Conservation (phyloP, 2,797 vertebrate species). For the Tokudaia tokunoshimensis region DNA sequence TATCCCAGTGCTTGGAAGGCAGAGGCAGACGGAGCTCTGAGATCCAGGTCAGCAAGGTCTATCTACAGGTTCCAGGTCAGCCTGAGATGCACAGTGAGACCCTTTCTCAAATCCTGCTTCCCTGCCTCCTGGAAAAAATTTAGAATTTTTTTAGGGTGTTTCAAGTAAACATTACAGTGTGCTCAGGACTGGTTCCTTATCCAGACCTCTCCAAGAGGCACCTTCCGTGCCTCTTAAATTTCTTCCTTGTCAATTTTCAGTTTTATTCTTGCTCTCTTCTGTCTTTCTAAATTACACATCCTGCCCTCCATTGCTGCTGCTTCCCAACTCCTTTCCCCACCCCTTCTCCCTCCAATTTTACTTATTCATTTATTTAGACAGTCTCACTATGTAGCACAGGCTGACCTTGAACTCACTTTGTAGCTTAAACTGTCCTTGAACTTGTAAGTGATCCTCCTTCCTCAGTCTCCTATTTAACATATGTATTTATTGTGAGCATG, state of each 20-base stretch:
- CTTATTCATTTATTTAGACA: background rate
- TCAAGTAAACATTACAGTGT: background rate
- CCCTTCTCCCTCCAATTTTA: background rate
- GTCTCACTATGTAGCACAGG: background rate
- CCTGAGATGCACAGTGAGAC: background rate
- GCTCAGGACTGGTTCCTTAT: background rate
- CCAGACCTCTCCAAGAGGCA: background rate
- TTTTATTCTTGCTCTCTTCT: background rate
- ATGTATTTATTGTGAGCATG: background rate
- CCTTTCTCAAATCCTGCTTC: background rate
- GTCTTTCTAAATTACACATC: background rate
- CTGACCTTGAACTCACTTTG: background rate
- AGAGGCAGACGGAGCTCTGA: background rate
- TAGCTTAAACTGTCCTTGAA: background rate
- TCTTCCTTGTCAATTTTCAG: background rate
- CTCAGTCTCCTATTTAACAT: background rate
- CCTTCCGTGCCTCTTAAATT: background rate
- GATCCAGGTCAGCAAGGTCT: background rate
- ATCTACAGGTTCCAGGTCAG: background rate
- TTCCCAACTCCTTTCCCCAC: background rate
- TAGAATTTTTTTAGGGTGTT: background rate
- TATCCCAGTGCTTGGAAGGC: background rate
- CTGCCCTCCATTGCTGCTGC: background rate
- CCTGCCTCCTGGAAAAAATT: background rate
- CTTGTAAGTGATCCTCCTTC: background rate